These are phyloP conservation scores for Neoniphon sammara DNA, from an alignment of 2,797 vertebrate species.

Conservation along the genomic window DNA sequence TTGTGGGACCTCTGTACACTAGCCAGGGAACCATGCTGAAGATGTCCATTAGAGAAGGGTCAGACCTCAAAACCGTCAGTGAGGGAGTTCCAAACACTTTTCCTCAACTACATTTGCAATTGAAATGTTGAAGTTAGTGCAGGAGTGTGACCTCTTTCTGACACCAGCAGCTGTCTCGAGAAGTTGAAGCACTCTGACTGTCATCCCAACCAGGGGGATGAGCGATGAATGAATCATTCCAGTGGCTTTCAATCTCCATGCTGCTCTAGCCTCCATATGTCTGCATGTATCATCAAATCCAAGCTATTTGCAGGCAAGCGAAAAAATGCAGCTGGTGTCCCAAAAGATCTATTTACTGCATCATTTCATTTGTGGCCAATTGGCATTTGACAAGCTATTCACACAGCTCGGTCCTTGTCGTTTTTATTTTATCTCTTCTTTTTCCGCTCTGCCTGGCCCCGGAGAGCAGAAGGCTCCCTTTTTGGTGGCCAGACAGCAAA, in stretches of 20 bases:
- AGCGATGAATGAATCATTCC: slow-evolving; percentile 71
- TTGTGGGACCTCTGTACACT: too few species aligned
- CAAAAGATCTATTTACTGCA: slow-evolving; percentile 46
- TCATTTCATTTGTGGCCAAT: slow-evolving; percentile 55
- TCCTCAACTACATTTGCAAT: slow-evolving; percentile 56
- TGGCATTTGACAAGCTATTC: slow-evolving; percentile 50
- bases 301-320: slow-evolving; percentile 43
- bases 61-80: slow-evolving; percentile 4
- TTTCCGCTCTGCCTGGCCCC: slow-evolving; percentile 43
- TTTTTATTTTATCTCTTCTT: slow-evolving; percentile 27
- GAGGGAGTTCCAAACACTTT: slow-evolving; percentile 41
- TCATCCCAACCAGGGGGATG: slow-evolving; percentile 49
- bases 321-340: slow-evolving; percentile 58
- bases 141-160: slow-evolving; percentile 66
- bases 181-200: slow-evolving; percentile 40
- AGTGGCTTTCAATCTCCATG: slow-evolving; percentile 49
- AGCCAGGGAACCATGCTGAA: too few species aligned
- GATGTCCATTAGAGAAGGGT: too few species aligned
- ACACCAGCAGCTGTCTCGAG: slow-evolving; percentile 72
- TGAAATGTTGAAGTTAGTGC: slow-evolving; percentile 55
- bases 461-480: slow-evolving; percentile 38
- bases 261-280: slow-evolving; percentile 60
- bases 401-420: slow-evolving; percentile 12
- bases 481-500: slow-evolving; percentile 69
- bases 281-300: slow-evolving; percentile 56